Base-by-base conservation (phyloP, 1,140 invertebrate species). In the Maconellicoccus hirsutus region DNA sequence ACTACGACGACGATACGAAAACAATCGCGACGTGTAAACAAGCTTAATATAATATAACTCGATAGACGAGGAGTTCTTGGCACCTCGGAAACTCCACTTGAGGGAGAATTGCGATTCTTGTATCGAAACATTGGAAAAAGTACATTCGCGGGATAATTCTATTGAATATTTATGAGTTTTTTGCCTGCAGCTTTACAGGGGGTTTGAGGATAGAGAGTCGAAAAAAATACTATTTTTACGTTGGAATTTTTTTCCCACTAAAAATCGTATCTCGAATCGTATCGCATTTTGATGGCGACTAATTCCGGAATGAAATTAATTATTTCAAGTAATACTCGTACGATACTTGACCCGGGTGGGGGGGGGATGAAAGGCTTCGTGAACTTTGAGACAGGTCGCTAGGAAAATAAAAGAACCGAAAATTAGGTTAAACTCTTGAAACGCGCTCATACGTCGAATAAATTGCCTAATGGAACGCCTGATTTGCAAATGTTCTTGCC, bases 111-210 rank as follows among this genome's bases (percentile, higher is more conserved):
- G 6, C 6, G n/a, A 6, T 52, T 52, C 6, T 52, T 52, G 42
- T 52, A 52, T 52, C 42, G 16, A 52, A 52, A 52, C n/a, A 6
- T 52, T 52, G 6, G n/a, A 8, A 52, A 52, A 52, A 52, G 42
- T 8, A 52, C 42, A 52, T 52, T 52, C 42, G 42, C 16, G 12
- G 42, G n/a, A 52, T 52, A 52, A 52, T 52, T 52, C 16, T 52
- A 52, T 52, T 52, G 42, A 52, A 52, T 52, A 52, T 52, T 52
- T 52, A 52, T 52, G 42, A 52, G 42, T 52, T 52, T 52, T 52
- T 52, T 52, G 42, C 42, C 42, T 6, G 10, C 42, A 16, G 42
- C 42, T 52, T 6, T 52, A 52, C n/a, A 6, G n/a, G n/a, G n/a
- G 42, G 42, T 52, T 52, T 52, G n/a, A 52, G n/a, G 29, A 33